Base-by-base conservation (phyloP, 2,113 vertebrate genomes). In the Fulmarus glacialis region DNA sequence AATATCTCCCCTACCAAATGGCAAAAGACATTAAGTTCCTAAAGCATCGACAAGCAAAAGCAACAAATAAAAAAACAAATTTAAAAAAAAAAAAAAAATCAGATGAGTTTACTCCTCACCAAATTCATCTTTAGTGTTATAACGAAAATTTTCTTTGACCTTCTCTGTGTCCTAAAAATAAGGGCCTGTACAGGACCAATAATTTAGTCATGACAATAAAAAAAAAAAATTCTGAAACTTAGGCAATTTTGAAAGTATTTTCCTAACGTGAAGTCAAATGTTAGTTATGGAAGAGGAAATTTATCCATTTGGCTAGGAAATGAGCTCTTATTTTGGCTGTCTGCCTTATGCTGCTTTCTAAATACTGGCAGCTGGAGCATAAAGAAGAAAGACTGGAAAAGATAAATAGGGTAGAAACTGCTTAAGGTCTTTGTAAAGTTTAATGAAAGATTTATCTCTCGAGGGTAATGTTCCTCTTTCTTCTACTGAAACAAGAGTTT, bases 401-500 rank as follows among this genome's bases (percentile, higher is more conserved):
- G 97, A 98, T 95, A 96, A 97, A 98, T 97, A 94, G 84, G 94
- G 21, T 52, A 95, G 93, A 97, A 95, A 87, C 68, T 81, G 93
- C 93, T 96, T 97, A 96, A 96, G 95, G 96, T 97, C 98, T 98
- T 95, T 95, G 97, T 92, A 97, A 97, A 98, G 89, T 98, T 98
- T 98, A 97, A 98, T 97, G 97, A 96, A 98, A 98, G 96, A 98
- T 98, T 98, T 98, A 96, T 98, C 98, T 98, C 96, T 94, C 45
- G 93, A 97, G 97, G 95, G 95, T 95, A 97, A 98, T 82, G 96
- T 96, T 97, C 97, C 70, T 96, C 94, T 96, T 98, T 97, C 95
- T 97, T 93, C 97, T 73, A 38, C 80, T 59, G 92, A 97, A 98
- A 97, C 70, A 95, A 96, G 97, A 85, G 90, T 98, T 97, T 98